A percentile compares a stretch with the other conserved stretches of the same genome.
Evolutionary conservation across 2,888 invertebrate species (phyloP).

Genomic region (Epistrophe grossulariae): DNA sequence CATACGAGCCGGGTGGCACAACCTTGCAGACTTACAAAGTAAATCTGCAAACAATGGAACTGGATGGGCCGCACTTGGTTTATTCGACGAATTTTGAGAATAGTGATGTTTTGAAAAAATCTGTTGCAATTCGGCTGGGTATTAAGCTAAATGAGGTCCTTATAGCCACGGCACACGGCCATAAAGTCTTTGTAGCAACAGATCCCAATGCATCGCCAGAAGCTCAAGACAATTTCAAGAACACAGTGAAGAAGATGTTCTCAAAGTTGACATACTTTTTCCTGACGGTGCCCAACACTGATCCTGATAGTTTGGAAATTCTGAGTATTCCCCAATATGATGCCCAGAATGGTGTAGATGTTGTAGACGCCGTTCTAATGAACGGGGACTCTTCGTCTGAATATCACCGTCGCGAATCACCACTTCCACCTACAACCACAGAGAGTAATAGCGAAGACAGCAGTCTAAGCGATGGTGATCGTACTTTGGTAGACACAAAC

Average conservation of each 20-base stretch:
- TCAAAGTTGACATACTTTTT: slow-evolving; percentile 87
- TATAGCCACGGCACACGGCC: slow-evolving; percentile 79
- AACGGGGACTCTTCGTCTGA: slow-evolving; percentile 76
- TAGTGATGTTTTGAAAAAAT: slow-evolving; percentile 85
- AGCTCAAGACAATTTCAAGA: slow-evolving; percentile 83
- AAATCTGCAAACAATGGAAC: slow-evolving; percentile 86
- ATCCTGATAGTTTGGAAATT: slow-evolving; percentile 85
- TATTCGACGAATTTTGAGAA: slow-evolving; percentile 86
- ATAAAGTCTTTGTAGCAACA: slow-evolving; percentile 85
- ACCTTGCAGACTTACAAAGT: slow-evolving; percentile 86
- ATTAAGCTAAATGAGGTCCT: slow-evolving; percentile 80
- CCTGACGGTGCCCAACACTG: slow-evolving; percentile 87
- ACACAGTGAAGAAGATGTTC: slow-evolving; percentile 83
- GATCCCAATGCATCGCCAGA: slow-evolving; percentile 82
- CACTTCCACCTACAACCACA: slow-evolving; percentile 76
- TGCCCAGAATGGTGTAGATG: slow-evolving; percentile 78
- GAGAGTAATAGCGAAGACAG: slow-evolving; percentile 91
- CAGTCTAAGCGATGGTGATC: slow-evolving; percentile 90
- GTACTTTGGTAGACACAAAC: slow-evolving; percentile 83
- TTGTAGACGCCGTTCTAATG: slow-evolving; percentile 82
- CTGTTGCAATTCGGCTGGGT: slow-evolving; percentile 85
- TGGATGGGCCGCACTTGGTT: slow-evolving; percentile 86
- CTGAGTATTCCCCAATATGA: slow-evolving; percentile 84
- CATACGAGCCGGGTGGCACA: slow-evolving; percentile 87
- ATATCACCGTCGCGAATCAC: slow-evolving; percentile 77